Evolutionary conservation across 2,113 vertebrate species (phyloP).

Genomic region (Poeciliopsis prolifica): DNA sequence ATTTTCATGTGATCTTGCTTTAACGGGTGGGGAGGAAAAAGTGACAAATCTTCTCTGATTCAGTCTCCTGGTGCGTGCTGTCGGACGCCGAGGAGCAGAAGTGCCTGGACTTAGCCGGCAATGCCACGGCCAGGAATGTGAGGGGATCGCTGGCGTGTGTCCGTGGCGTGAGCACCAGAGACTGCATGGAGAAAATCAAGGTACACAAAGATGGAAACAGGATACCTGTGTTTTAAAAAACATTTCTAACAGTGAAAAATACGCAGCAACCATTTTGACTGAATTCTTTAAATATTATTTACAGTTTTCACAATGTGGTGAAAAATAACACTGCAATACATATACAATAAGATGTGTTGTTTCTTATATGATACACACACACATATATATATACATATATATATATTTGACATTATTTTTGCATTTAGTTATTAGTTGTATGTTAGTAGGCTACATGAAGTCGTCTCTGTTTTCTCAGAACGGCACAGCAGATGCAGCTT

Average conservation of each 20-base stretch:
- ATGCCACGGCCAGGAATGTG: slow-evolving; percentile 70
- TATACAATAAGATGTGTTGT: too few species aligned
- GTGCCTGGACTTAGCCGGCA: slow-evolving; percentile 79
- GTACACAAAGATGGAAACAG: slow-evolving; percentile 36
- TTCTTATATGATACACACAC: too few species aligned
- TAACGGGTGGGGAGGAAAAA: background rate
- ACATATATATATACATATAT: too few species aligned
- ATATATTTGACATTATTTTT: too few species aligned
- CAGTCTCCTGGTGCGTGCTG: slow-evolving; percentile 81
- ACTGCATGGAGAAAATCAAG: slow-evolving; percentile 83
- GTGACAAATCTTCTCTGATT: background rate
- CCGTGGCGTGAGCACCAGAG: slow-evolving; percentile 71
- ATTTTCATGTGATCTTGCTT: background rate
- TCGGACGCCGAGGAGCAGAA: slow-evolving; percentile 80
- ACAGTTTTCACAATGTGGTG: background rate
- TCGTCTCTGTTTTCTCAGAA: slow-evolving; percentile 62
- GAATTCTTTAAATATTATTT: too few species aligned
- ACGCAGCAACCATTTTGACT: background rate
- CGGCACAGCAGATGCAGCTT: slow-evolving; percentile 80
- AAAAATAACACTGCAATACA: background rate
- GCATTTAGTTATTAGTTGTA: too few species aligned
- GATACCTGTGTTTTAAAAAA: background rate
- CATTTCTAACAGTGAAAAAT: background rate
- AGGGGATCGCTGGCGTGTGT: slow-evolving; percentile 75
- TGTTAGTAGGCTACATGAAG: background rate